Evolutionary conservation across 2,797 vertebrate species (phyloP).

Genomic region (Hephaestus fuliginosus): DNA sequence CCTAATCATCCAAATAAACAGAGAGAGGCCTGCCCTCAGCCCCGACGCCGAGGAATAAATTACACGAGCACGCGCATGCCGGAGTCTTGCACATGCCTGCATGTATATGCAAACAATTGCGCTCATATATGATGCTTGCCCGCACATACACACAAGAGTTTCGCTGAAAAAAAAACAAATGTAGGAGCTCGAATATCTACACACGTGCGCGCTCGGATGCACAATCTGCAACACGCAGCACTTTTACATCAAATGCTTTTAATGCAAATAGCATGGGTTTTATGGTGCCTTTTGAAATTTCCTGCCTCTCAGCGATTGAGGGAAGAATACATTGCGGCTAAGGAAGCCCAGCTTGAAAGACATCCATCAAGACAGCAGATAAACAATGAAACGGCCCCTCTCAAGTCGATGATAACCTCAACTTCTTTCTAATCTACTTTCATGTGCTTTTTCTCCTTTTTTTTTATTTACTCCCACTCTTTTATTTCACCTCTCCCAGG

Average conservation of each 20-base stretch:
- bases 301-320: slow-evolving; percentile 60
- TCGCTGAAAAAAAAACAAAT: neutral
- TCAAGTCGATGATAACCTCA: slow-evolving; percentile 75
- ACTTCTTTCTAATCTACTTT: slow-evolving; percentile 82
- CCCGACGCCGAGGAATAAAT: slow-evolving; percentile 73
- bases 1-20: slow-evolving; percentile 84
- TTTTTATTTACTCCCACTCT: slow-evolving; percentile 76
- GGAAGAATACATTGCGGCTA: slow-evolving; percentile 44
- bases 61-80: slow-evolving; percentile 35
- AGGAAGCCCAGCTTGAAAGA: slow-evolving; percentile 70
- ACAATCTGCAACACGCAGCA: slow-evolving; percentile 59
- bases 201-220: slow-evolving; percentile 9
- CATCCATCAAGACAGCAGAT: slow-evolving; percentile 76
- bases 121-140: slow-evolving; percentile 13
- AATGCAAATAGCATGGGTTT: slow-evolving; percentile 72
- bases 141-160: slow-evolving; percentile 8
- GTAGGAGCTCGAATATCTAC: neutral
- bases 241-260: slow-evolving; percentile 73
- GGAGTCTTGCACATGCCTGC: slow-evolving; percentile 24
- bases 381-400: slow-evolving; percentile 76
- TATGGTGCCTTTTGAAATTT: slow-evolving; percentile 66
- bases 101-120: slow-evolving; percentile 40
- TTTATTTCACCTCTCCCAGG: slow-evolving; percentile 73
- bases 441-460: slow-evolving; percentile 79
- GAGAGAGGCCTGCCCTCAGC: slow-evolving; percentile 69